A percentile compares a stretch with the other conserved stretches of the same genome.
These are phyloP conservation scores for Lasioglossum oenotherae DNA, from an alignment of 2,888 invertebrate genomes.

Conservation along the genomic window DNA sequence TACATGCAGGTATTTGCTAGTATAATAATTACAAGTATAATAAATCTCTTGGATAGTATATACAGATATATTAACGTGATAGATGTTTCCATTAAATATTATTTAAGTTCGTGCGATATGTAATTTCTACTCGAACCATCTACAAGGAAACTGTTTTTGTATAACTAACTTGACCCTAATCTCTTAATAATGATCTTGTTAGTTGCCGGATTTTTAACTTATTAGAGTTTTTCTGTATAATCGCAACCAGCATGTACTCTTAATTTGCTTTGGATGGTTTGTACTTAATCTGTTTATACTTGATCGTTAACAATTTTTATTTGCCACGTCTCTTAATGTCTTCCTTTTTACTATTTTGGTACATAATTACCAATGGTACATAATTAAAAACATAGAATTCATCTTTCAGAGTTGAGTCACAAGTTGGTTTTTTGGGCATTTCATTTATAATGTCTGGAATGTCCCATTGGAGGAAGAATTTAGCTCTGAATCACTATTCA, in stretches of 20 bases:
- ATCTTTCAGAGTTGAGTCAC: not conserved
- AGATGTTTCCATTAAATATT: conserved; percentile 1
- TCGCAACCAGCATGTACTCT: not conserved
- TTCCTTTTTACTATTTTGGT: not conserved
- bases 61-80: not conserved
- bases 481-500: not conserved
- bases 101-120: not conserved
- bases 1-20: not conserved
- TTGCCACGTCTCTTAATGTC: not conserved
- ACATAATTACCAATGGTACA: not conserved
- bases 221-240: not conserved
- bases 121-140: not conserved
- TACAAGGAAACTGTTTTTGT: not conserved
- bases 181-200: not conserved
- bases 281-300: not conserved
- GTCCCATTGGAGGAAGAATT: not conserved
- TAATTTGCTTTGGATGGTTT: not conserved
- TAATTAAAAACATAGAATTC: not conserved
- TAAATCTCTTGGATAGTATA: not conserved
- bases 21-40: not conserved
- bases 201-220: not conserved
- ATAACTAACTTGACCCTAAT: not conserved
- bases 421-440: not conserved
- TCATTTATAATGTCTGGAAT: not conserved
- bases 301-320: not conserved